Conservation (phyloP, 2,888 invertebrate species). For the Conomelus anceps region DNA sequence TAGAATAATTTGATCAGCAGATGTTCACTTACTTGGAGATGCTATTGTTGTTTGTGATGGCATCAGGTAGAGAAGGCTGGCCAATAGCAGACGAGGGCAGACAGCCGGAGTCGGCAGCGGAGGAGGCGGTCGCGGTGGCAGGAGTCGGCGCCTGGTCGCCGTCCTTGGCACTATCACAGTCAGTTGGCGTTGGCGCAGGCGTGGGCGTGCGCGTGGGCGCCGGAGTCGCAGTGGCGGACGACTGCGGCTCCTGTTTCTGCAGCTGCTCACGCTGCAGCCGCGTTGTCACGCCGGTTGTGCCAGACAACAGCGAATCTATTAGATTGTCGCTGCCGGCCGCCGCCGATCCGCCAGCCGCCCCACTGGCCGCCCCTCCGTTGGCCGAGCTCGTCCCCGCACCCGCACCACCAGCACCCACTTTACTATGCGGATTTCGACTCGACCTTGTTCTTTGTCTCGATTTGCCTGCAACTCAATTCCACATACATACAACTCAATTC, state of each 20-base stretch:
- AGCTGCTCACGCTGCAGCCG: conserved; percentile 73
- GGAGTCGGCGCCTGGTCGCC: conserved; percentile 38
- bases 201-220: neutral
- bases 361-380: conserved; percentile 10
- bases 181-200: no score
- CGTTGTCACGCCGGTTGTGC: conserved; percentile 74
- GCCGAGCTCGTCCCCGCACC: conserved; percentile 25
- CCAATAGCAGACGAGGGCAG: conserved; percentile 14
- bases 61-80: neutral
- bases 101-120: conserved; percentile 37
- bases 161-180: neutral
- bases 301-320: conserved; percentile 37
- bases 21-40: conserved; percentile 1
- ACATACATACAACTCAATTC: conserved; percentile 17
- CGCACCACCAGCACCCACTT: conserved; percentile 46
- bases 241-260: conserved; percentile 43
- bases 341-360: conserved; percentile 22
- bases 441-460: conserved; percentile 53
- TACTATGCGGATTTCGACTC: conserved; percentile 56
- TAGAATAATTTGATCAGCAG: no score
- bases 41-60: conserved; percentile 16
- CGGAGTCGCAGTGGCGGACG: conserved; percentile 21
- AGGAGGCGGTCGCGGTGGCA: conserved; percentile 31
- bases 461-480: conserved; percentile 44
- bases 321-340: conserved; percentile 23